phyloP scores from a whole-genome alignment of 37 sponge, comb jelly and placozoan genomes.

The Chondrilla cf. caribensis region DNA sequence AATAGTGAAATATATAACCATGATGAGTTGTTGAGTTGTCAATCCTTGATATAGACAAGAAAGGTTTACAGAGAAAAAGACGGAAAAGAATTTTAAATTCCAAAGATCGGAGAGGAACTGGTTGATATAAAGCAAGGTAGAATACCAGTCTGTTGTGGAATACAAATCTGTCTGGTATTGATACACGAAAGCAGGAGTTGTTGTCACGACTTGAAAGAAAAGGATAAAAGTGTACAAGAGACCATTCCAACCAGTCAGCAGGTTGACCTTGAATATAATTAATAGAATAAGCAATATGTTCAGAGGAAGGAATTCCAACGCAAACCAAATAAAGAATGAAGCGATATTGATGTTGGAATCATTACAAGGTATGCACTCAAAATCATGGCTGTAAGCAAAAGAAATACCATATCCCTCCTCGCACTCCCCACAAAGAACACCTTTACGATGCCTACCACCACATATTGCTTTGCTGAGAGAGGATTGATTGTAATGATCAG shows the following conservation, averaged over 20 bases:
- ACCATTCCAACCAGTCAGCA: slow-evolving; percentile 3
- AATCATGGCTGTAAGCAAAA: background rate
- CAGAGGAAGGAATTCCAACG: background rate
- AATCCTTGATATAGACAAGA: background rate
- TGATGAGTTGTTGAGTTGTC: background rate
- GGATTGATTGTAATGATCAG: slow-evolving; percentile 10
- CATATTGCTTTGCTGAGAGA: background rate
- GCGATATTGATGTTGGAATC: too few relatives aligned
- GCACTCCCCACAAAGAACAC: slow-evolving; percentile 3
- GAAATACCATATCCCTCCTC: background rate
- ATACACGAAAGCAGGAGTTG: slow-evolving; percentile 6
- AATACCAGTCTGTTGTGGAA: background rate
- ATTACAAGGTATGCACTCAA: background rate
- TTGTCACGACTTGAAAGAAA: slow-evolving; percentile 4
- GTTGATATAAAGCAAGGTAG: background rate
- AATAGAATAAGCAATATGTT: background rate
- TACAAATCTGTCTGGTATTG: too few relatives aligned
- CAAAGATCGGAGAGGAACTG: background rate
- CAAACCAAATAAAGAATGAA: background rate
- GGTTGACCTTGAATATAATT: slow-evolving; percentile 2
- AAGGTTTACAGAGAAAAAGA: background rate
- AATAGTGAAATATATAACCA: background rate
- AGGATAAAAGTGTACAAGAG: slow-evolving; percentile 4
- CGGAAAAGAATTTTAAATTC: background rate
- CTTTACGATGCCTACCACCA: background rate